Evolutionary conservation across 2,113 vertebrate genomes (phyloP), one percentile per base, ranked within the genome.

Genomic region (Oxygymnocypris stewartii): DNA sequence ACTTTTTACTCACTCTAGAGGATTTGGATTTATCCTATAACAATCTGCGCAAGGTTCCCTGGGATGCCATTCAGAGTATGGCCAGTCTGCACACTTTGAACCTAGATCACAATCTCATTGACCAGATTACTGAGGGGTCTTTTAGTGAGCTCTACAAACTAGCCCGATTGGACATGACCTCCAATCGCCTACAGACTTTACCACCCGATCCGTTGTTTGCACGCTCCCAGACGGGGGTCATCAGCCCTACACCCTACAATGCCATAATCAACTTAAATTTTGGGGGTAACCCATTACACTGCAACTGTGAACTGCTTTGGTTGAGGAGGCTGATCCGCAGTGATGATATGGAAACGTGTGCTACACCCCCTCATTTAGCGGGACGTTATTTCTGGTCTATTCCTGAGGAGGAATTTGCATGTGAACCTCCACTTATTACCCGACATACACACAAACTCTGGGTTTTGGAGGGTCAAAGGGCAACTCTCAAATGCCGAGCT

Each of bases 11-110:
- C 54, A 96, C 96, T 1, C 90, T 98, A 47, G 97, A 98, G 87
- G 97, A 97, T 91, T 94, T 97, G n/a, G 97, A 97, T 79, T 80
- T 98, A 87, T 97, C 97, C 87, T 97, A 97, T 92, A 97, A 97
- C 91, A 98, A 97, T 89, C 93, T 97, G 88, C 94, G 92, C 86
- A 95, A 94, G 83, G 96, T 95, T 11, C 97, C 97, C 16, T 98
- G 97, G 97, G 96, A 96, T 6, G 96, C 96, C 86, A 96, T 98
- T 73, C 96, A 96, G 31, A 95, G 95, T 92, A 98, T 98, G 97
- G 94, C 95, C 44, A 96, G 93, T 79, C 93, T 97, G 57, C 97
- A 98, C 92, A 97, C 96, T 0, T 95, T 98, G 63, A 97, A 97
- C 90, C 91, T 98, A 91, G 97, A 98, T 91, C 97, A 98, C 89